Evolutionary conservation across 2,113 vertebrate genomes (phyloP).

Genomic region (Pelvicachromis taeniatus): DNA sequence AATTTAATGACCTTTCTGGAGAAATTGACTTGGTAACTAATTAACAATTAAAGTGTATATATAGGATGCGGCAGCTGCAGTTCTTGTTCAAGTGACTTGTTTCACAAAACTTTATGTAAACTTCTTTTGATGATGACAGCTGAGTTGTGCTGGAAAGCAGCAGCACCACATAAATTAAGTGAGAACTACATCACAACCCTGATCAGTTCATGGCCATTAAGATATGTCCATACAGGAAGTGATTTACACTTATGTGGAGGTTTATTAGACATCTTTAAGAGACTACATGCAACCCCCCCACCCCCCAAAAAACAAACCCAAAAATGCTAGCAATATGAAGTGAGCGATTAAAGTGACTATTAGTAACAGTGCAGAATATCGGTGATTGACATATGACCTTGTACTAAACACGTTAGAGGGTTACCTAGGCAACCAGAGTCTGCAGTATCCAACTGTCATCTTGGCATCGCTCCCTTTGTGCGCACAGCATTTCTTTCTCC

Average conservation of each 20-base stretch:
- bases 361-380: neutral
- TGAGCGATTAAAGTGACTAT: neutral
- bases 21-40: neutral
- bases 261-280: neutral
- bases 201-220: neutral
- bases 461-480: neutral
- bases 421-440: neutral
- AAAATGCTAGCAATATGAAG: neutral
- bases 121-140: neutral
- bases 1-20: neutral
- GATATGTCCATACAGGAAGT: neutral
- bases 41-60: neutral
- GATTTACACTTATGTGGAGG: neutral
- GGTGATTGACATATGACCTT: neutral
- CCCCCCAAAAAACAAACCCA: fast-evolving
- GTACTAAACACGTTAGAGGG: neutral
- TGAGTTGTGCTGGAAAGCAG: neutral
- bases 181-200: neutral
- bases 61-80: neutral
- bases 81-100: neutral
- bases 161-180: neutral
- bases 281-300: neutral
- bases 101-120: neutral
- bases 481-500: neutral
- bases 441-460: neutral